Evolutionary conservation across 2,888 invertebrate genomes (phyloP), one percentile per base, ranked within the genome.

Genomic region (Scaptomyza caliginosa): DNA sequence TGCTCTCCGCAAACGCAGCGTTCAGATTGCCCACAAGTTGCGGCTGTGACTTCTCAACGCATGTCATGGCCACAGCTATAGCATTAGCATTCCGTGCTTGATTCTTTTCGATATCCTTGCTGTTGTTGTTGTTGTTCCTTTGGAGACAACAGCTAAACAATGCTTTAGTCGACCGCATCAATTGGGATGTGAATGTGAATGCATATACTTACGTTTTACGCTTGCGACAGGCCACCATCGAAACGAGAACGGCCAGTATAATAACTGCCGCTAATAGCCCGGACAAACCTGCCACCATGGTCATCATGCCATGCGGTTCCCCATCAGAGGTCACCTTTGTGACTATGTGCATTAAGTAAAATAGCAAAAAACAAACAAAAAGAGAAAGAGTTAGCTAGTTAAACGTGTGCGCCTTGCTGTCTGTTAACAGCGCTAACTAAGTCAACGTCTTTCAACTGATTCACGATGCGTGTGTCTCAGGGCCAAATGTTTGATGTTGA

Each of bases 201-300:
- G n/a, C 7, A 13, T 11, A 19, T 3, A 55, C 60, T 72, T 79
- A 90, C 90, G 77, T 83, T 82, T 83, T 80, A 6, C 79, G 81
- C 55, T 95, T 95, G 75, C 94, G 93, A 89, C 94, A 95, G 82
- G 95, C 95, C 60, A 96, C 94, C 65, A 96, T 93, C 43, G 95
- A 93, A 49, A 95, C 94, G 65, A 95, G 92, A 10, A 94, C 92
- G 82, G 95, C 95, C 45, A 96, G 92, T 42, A 94, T 92, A 1
- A 94, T 93, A 56, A 95, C 94, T 23, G 94, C 94, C 10, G 94
- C 91, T 43, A 95, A 89, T 46, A 95, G 92, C 19, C 94, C 94
- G 32, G 95, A 92, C 1, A 95, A 93, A 66, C 95, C 94, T 5
- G 95, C 94, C 21, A 94, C 93, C 66, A 96, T 92, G 26, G 94